Evolutionary conservation across 2,888 invertebrate genomes (phyloP).

Genomic region (Esperia sulphurella): DNA sequence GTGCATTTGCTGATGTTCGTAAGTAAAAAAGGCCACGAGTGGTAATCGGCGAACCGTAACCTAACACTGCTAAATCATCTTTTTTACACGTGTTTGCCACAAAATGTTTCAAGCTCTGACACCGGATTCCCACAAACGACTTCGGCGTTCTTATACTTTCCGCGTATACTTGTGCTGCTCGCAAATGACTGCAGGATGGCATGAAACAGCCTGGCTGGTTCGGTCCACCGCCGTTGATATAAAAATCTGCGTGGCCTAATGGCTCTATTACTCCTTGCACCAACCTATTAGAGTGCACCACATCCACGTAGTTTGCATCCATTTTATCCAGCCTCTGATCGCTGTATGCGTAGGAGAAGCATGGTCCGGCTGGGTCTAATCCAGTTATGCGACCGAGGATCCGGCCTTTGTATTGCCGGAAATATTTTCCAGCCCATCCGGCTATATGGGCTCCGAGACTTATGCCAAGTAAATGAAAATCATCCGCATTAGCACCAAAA

Average conservation of each 20-base stretch:
- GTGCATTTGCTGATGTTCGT: slow-evolving; percentile 51
- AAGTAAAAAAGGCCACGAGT: slow-evolving; percentile 68
- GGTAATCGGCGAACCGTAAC: slow-evolving; percentile 63
- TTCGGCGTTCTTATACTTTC: slow-evolving; percentile 64
- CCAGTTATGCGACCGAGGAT: slow-evolving; percentile 68
- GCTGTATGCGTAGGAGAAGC: slow-evolving; percentile 62
- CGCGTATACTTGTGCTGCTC: slow-evolving; percentile 63
- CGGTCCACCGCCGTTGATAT: slow-evolving; percentile 85
- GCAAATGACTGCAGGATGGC: slow-evolving; percentile 69
- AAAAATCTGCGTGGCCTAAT: slow-evolving; percentile 86
- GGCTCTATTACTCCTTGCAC: slow-evolving; percentile 72
- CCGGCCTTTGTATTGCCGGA: slow-evolving; percentile 53
- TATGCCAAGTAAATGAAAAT: slow-evolving; percentile 78
- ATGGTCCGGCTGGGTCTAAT: slow-evolving; percentile 72
- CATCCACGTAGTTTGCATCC: slow-evolving; percentile 67
- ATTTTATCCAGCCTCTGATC: slow-evolving; percentile 63
- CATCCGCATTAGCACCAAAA: slow-evolving; percentile 61
- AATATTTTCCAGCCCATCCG: slow-evolving; percentile 72
- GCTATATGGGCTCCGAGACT: slow-evolving; percentile 80
- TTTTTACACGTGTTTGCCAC: slow-evolving; percentile 51
- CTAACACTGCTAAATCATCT: slow-evolving; percentile 54
- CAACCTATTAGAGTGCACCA: slow-evolving; percentile 67
- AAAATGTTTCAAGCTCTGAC: slow-evolving; percentile 63
- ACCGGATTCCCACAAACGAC: slow-evolving; percentile 57
- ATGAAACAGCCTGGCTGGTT: slow-evolving; percentile 84